These are phyloP conservation scores for Conus ventricosus DNA, from an alignment of 1,140 invertebrate genomes.

Conservation along the genomic window DNA sequence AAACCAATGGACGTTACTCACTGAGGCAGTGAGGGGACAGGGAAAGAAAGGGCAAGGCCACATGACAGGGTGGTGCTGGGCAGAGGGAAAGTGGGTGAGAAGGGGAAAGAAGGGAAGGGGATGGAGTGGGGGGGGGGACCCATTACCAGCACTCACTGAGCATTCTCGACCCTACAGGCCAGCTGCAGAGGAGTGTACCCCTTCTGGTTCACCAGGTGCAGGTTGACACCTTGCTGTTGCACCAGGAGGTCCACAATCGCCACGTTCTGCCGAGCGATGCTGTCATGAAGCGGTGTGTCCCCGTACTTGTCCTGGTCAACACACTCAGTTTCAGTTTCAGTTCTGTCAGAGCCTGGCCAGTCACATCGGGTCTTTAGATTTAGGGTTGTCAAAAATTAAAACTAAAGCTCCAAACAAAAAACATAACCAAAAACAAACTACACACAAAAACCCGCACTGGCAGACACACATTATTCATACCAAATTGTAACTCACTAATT, in stretches of 20 bases:
- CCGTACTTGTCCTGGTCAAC: conserved; percentile 54
- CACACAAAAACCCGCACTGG: no score
- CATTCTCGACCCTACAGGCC: conserved; percentile 54
- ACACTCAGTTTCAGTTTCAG: background rate
- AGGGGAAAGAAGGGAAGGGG: no score
- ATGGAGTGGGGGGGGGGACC: no score
- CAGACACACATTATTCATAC: no score
- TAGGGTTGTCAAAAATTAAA: no score
- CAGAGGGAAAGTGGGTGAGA: no score
- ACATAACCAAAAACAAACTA: no score
- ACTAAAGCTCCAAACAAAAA: background rate
- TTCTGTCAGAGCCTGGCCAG: background rate
- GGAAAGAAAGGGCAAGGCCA: no score
- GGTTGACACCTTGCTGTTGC: conserved; percentile 42
- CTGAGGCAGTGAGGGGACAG: no score
- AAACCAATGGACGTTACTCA: no score
- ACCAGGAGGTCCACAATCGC: conserved; percentile 48
- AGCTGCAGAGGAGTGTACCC: conserved; percentile 54
- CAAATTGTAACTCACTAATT: no score
- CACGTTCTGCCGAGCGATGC: conserved; percentile 45
- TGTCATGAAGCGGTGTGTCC: conserved; percentile 63
- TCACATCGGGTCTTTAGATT: background rate
- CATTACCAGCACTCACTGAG: conserved; percentile 38
- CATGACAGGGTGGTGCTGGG: no score
- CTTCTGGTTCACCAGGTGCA: conserved; percentile 50